Percentiles rank a stretch among this genome's conserved stretches.
These are phyloP conservation scores for Drosophila rellima DNA, from an alignment of 2,888 invertebrate genomes.

Conservation along the genomic window DNA sequence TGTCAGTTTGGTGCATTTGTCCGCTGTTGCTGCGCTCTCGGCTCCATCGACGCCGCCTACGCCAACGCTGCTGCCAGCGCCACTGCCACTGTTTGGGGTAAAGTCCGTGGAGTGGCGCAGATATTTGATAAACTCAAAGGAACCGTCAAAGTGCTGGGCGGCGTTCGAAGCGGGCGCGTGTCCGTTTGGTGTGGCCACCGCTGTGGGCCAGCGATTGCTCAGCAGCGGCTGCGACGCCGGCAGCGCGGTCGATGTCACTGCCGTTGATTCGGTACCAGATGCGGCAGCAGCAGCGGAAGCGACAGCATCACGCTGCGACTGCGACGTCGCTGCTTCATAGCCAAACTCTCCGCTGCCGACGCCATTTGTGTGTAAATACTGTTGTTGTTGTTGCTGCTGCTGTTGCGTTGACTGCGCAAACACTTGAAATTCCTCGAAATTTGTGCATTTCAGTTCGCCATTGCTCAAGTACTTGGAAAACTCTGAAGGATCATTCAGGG, in stretches of 20 bases:
- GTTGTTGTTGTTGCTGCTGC: conserved; percentile 57
- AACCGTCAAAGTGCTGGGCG: conserved; percentile 84
- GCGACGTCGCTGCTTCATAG: conserved; percentile 54
- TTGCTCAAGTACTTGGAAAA: conserved; percentile 86
- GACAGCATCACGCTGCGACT: conserved; percentile 40
- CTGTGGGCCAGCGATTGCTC: conserved; percentile 79
- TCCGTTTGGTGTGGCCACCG: conserved; percentile 72
- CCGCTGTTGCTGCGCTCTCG: conserved; percentile 40
- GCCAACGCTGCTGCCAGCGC: conserved; percentile 18
- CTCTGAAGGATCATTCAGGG: conserved; percentile 85
- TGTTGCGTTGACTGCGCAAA: conserved; percentile 70
- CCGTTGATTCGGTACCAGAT: conserved; percentile 32
- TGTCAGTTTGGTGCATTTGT: conserved; percentile 42
- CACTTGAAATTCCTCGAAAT: conserved; percentile 85
- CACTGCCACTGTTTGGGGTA: conserved; percentile 53
- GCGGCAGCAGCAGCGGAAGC: conserved; percentile 2
- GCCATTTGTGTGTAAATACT: conserved; percentile 77
- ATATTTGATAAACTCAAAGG: conserved; percentile 85
- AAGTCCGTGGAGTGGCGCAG: conserved; percentile 84
- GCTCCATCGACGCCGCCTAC: conserved; percentile 5
- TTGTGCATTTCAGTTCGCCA: conserved; percentile 85
- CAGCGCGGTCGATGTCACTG: conserved; percentile 32
- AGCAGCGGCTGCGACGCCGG: conserved; percentile 38
- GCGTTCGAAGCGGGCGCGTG: conserved; percentile 44
- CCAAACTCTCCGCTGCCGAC: conserved; percentile 48